Evolutionary conservation across 2,113 vertebrate species (phyloP), one percentile per base, ranked within the genome.

Genomic region (Benitochromis conjunctus): DNA sequence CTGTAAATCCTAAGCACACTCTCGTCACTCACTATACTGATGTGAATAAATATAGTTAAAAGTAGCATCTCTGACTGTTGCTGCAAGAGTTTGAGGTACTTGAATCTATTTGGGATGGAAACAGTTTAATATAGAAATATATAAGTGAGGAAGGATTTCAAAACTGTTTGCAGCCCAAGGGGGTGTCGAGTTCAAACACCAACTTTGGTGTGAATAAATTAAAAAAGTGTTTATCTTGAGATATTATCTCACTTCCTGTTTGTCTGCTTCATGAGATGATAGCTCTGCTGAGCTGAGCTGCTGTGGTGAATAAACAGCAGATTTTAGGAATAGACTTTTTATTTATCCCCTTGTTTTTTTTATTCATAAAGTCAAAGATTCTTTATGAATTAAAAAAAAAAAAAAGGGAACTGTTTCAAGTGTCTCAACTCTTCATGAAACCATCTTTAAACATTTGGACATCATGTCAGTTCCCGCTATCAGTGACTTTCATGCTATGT

Each of bases 201-300:
- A 51, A n/a, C 26, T 76, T 76, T 51, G 69, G 9, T 31, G 0
- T n/a, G 43, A 76, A 16, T 51, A 51, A 46, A 18, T n/a, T 74
- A 29, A 51, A 31, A 51, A 19, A 51, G 48, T 48, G 24, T 24
- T 51, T 51, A 51, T 76, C 24, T 11, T 51, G 43, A 2, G 69
- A 76, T 19, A 76, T 31, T 51, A 51, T 51, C 43, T 51, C 69
- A 51, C 24, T 76, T 51, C 69, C 69, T 76, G 69, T 76, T 76
- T 19, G 16, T 19, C 16, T 51, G 69, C 24, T 76, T 76, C 16
- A 12, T 76, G 24, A 31, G 43, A 76, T 51, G 31, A n/a, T 51
- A 31, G 0, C 24, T 29, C 69, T 51, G 10, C 16, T n/a, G 69
- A 0, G n/a, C 16, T 76, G 24, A 51, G 69, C 26, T 51, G 16